Conservation (phyloP, 2,113 vertebrate genomes). For the Mobula birostris region DNA sequence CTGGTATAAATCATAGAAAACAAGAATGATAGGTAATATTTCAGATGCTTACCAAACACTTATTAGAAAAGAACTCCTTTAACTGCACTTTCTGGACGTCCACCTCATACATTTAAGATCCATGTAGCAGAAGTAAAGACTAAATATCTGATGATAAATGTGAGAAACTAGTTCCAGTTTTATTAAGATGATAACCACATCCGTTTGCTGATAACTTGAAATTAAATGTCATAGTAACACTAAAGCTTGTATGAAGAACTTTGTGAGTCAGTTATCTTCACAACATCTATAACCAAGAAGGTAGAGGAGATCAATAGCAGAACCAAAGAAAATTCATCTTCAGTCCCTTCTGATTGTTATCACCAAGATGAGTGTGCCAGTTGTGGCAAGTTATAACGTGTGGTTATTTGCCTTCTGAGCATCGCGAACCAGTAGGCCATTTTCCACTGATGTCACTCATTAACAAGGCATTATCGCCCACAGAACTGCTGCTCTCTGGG, state of each 20-base stretch:
- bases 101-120: not conserved
- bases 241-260: not conserved
- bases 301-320: not conserved
- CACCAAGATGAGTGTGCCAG: not conserved
- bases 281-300: not conserved
- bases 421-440: too few relatives aligned
- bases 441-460: too few relatives aligned
- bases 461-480: too few relatives aligned
- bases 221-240: not conserved
- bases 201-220: not conserved
- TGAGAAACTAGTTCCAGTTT: not conserved
- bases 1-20: not conserved
- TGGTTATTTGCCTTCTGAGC: too few relatives aligned
- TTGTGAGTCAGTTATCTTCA: not conserved
- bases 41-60: not conserved
- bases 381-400: not conserved
- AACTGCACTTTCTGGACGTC: not conserved
- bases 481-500: too few relatives aligned
- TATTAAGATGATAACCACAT: not conserved
- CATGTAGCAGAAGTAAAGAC: not conserved
- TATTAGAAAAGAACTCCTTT: not conserved
- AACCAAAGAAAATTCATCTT: not conserved
- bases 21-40: not conserved
- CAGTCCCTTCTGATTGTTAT: not conserved
- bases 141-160: not conserved